Evolutionary conservation across 23 tunicate genomes (phyloP).

Genomic region (Diplosoma virens): DNA sequence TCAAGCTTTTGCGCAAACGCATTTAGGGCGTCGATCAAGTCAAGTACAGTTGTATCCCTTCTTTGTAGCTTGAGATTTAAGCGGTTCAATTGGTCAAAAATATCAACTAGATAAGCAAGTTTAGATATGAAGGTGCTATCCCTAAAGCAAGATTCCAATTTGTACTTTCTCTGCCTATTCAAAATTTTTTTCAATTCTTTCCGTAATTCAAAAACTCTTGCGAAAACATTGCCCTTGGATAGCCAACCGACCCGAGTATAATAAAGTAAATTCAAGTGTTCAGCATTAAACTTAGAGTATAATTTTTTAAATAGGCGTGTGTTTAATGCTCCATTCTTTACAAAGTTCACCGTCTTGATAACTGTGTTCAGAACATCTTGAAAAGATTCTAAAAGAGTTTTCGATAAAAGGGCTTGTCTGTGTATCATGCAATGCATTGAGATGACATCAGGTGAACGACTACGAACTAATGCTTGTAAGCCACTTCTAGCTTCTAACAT

Average conservation of each 20-base stretch:
- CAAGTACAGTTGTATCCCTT: slow-evolving; percentile 37
- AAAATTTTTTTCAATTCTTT: slow-evolving; percentile 39
- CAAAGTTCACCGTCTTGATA: slow-evolving; percentile 61
- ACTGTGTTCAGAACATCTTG: slow-evolving; percentile 50
- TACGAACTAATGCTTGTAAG: slow-evolving; percentile 37
- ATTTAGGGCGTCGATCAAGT: slow-evolving; percentile 17
- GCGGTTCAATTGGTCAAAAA: slow-evolving; percentile 40
- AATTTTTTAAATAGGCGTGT: slow-evolving; percentile 54
- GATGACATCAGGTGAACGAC: slow-evolving; percentile 36
- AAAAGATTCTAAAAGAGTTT: slow-evolving; percentile 50
- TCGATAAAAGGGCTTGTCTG: slow-evolving; percentile 55
- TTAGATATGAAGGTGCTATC: slow-evolving; percentile 36
- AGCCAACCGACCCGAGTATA: slow-evolving; percentile 42
- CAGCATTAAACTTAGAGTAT: slow-evolving; percentile 48
- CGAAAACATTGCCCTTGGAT: slow-evolving; percentile 35
- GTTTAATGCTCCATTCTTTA: too few relatives aligned
- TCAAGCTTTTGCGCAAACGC: slow-evolving; percentile 57
- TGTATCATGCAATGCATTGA: slow-evolving; percentile 61
- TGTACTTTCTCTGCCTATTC: slow-evolving; percentile 26
- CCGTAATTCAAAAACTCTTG: slow-evolving; percentile 40
- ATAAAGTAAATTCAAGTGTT: slow-evolving; percentile 49
- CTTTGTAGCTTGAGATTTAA: slow-evolving; percentile 51
- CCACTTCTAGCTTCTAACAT: slow-evolving; percentile 61
- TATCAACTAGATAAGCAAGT: slow-evolving; percentile 46
- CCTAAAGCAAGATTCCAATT: slow-evolving; percentile 33